These are phyloP conservation scores for Beaufortia kweichowensis DNA, from an alignment of 2,113 vertebrate genomes.

Conservation along the genomic window DNA sequence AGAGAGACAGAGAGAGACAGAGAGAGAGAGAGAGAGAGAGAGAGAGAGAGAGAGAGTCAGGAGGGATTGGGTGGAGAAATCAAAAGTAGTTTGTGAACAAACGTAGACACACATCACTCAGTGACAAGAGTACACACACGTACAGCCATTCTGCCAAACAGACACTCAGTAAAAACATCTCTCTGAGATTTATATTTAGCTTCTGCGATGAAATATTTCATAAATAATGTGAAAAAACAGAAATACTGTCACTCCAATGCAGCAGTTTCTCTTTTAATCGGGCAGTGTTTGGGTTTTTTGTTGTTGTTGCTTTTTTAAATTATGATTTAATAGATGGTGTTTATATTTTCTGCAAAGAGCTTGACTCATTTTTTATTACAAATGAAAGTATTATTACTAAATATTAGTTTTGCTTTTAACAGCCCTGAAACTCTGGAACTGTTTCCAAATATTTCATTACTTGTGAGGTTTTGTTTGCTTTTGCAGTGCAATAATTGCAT, in stretches of 20 bases:
- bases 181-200: conserved; percentile 79
- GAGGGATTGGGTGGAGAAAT: conserved; percentile 53
- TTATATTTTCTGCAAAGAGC: background rate
- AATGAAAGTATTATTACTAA: background rate
- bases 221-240: conserved; percentile 80
- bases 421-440: too few species aligned
- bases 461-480: background rate
- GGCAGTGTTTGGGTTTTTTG: conserved; percentile 71
- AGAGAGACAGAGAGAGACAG: conserved; percentile 57
- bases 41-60: conserved; percentile 43
- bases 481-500: background rate
- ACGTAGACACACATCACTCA: conserved; percentile 64
- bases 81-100: conserved; percentile 74
- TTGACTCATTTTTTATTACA: background rate
- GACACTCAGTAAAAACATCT: conserved; percentile 64
- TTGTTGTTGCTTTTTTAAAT: background rate
- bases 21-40: conserved; percentile 47
- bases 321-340: background rate
- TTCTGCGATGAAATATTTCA: conserved; percentile 79
- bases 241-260: conserved; percentile 70
- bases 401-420: background rate
- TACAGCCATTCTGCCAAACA: conserved; percentile 62
- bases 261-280: conserved; percentile 77
- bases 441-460: too few species aligned
- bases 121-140: conserved; percentile 58